Conservation (phyloP, 2,113 vertebrate species). For the Phycodurus eques region DNA sequence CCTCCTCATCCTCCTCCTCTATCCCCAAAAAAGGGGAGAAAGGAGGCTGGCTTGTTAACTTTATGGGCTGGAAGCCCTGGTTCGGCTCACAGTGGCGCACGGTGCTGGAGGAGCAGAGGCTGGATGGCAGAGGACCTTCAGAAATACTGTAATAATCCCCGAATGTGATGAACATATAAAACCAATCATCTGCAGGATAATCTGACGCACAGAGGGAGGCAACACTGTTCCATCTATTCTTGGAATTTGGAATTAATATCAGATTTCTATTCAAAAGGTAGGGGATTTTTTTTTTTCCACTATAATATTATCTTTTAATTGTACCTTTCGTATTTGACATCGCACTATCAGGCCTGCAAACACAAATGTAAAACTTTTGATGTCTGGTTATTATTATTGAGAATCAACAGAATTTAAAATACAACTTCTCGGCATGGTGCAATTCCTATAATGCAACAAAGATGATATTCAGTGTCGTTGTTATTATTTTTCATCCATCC, state of each 20-base stretch:
- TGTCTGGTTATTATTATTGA: not conserved
- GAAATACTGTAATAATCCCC: slow-evolving; percentile 42
- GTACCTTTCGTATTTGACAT: not conserved
- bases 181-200: slow-evolving; percentile 40
- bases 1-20: slow-evolving; percentile 22
- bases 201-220: slow-evolving; percentile 29
- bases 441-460: not conserved
- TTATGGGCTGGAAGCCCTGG: slow-evolving; percentile 58
- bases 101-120: slow-evolving; percentile 43
- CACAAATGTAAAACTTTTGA: not conserved
- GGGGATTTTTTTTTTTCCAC: slow-evolving; percentile 24
- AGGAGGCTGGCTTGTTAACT: slow-evolving; percentile 60
- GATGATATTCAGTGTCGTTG: not conserved
- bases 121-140: slow-evolving; percentile 46
- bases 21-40: slow-evolving; percentile 36
- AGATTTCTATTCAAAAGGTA: slow-evolving; percentile 55
- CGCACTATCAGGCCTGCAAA: not conserved
- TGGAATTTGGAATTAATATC: slow-evolving; percentile 50
- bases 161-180: slow-evolving; percentile 55
- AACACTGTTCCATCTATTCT: slow-evolving; percentile 15
- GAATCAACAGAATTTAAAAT: not conserved
- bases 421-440: not conserved
- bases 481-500: not conserved
- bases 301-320: not conserved
- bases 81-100: slow-evolving; percentile 26